Conservation (phyloP, 2,113 vertebrate species). For the Antigone vipio region DNA sequence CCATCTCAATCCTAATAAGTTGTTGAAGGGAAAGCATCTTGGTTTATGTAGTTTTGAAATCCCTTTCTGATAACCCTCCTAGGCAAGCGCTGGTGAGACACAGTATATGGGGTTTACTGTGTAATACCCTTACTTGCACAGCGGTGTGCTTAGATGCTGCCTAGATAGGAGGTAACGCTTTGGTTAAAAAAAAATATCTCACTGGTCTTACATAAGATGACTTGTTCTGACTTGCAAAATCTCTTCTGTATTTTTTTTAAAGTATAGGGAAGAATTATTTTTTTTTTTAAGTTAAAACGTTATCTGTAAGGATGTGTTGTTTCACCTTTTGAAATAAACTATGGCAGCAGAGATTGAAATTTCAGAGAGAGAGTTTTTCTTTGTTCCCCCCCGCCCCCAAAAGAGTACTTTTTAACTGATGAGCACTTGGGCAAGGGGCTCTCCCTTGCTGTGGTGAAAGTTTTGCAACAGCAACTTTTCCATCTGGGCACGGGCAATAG, state of each 20-base stretch:
- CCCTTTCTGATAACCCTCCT: not conserved
- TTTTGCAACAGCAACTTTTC: not conserved
- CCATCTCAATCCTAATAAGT: not conserved
- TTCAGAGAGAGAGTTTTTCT: not conserved
- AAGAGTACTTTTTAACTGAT: not conserved
- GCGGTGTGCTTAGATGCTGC: not conserved
- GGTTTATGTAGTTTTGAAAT: not conserved
- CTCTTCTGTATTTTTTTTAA: not conserved
- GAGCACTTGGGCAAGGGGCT: not conserved
- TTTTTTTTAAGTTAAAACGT: not conserved
- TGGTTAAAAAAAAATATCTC: not conserved
- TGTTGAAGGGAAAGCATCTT: not conserved
- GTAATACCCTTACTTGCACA: not conserved
- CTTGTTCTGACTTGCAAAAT: not conserved
- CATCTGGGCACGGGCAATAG: not conserved
- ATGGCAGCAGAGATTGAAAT: not conserved
- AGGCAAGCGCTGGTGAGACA: not conserved
- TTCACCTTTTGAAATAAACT: not conserved
- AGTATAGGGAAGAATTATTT: not conserved
- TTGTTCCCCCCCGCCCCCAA: not conserved
- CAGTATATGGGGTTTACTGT: not conserved
- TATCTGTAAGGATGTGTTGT: not conserved
- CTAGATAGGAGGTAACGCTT: not conserved
- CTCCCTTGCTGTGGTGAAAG: not conserved
- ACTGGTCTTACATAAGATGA: not conserved